Base-by-base conservation (phyloP, 2,888 invertebrate genomes). In the Philereme transversata region DNA sequence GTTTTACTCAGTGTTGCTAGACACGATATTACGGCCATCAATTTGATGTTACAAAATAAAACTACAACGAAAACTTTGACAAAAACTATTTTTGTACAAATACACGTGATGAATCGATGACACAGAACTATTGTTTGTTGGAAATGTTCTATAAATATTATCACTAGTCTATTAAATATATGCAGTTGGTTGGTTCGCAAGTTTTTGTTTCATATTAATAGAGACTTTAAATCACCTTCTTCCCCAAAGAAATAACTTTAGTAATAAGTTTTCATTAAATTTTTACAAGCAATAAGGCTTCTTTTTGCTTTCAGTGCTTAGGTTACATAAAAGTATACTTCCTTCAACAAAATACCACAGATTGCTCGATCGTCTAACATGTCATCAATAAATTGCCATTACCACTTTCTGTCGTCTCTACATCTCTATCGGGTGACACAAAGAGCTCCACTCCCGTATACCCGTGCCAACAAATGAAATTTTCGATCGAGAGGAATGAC, bases 401-500 rank as follows among this genome's bases (percentile, higher is more conserved):
- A 64, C 67, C 61, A 68, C 65, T 65, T 71, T 64, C 59, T 69
- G 57, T 80, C 71, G 74, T 67, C 70, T 76, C 69, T 79, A 82
- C 76, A 77, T 81, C 79, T 76, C 69, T 67, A 71, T 73, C 75
- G 73, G 65, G 75, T 77, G 78, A 82, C 78, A 87, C 84, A 86
- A 82, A 83, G 80, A 75, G 77, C 75, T 77, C 62, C 51, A 62
- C 54, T 62, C 59, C 47, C 43, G 72, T 74, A 79, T 78, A 67
- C 76, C 72, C 68, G 74, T 78, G 84, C 85, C 82, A 83, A 86
- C 84, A 87, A 87, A 87, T 86, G 81, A 86, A 86, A 86, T 87
- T 86, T 84, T 80, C 82, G 82, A 87, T 86, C 86, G 86, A 86
- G 84, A 86, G 80, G 82, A 84, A 87, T 85, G 81, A 82, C 84